A percentile compares a stretch with the other conserved stretches of the same genome.
Conservation (phyloP, 2,888 invertebrate genomes). For the Trimorus sp. region DNA sequence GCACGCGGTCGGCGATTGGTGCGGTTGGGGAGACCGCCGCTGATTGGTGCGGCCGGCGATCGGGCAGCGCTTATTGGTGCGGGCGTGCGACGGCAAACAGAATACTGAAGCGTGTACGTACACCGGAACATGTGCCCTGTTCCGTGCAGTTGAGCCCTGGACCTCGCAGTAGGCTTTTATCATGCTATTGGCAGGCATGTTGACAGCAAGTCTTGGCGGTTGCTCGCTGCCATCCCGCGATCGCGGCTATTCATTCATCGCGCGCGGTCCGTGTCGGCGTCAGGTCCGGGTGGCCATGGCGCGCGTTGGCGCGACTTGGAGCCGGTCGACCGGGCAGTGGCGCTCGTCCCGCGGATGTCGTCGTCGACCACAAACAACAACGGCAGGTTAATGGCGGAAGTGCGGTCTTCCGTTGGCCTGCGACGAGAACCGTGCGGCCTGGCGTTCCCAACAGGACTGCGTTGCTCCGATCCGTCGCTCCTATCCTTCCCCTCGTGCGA, state of each 20-base stretch:
- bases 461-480: constrained; percentile 74
- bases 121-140: constrained; percentile 67
- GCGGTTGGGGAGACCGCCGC: constrained; percentile 3
- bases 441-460: constrained; percentile 81
- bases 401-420: constrained; percentile 45
- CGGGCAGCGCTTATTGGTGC: constrained; percentile 33
- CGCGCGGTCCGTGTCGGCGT: constrained; percentile 32
- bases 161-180: constrained; percentile 49
- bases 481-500: constrained; percentile 56
- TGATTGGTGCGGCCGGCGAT: constrained; percentile 4
- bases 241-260: constrained; percentile 43
- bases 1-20: no score
- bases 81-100: constrained; percentile 24
- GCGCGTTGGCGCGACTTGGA: constrained; percentile 8
- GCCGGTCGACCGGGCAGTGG: constrained; percentile 25
- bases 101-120: constrained; percentile 43
- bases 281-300: constrained; percentile 46
- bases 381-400: constrained; percentile 71
- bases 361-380: constrained; percentile 71
- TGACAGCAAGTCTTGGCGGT: constrained; percentile 39
- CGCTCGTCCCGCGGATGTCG: constrained; percentile 24
- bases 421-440: constrained; percentile 76
- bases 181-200: constrained; percentile 60
- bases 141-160: constrained; percentile 61
- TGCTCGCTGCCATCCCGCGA: constrained; percentile 40